These are phyloP conservation scores for Notamacropus eugenii DNA, from an alignment of 2,797 vertebrate genomes.

Conservation along the genomic window DNA sequence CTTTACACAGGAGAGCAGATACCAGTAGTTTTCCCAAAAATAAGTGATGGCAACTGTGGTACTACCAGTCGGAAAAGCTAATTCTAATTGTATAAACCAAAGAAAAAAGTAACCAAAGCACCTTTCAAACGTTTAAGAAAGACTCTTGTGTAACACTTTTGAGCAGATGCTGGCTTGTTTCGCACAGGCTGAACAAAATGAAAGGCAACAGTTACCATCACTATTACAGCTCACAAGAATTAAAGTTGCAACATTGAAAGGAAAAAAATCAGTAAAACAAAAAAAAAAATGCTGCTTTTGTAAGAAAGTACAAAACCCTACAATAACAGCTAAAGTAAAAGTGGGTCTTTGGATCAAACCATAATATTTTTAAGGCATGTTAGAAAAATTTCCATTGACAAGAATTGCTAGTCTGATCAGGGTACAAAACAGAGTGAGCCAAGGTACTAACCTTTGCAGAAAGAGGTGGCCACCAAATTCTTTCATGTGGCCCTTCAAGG, in stretches of 20 bases:
- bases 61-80: constrained; percentile 71
- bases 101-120: constrained; percentile 73
- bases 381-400: constrained; percentile 81
- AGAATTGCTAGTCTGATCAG: constrained; percentile 79
- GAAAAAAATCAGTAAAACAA: constrained; percentile 20
- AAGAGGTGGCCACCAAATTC: constrained; percentile 21
- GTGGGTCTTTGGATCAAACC: constrained; percentile 88
- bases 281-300: constrained; percentile 72
- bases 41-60: constrained; percentile 81
- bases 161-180: constrained; percentile 74
- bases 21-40: constrained; percentile 84
- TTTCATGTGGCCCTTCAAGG: constrained; percentile 8
- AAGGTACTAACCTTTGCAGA: constrained; percentile 56
- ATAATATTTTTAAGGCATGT: constrained; percentile 89
- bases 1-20: constrained; percentile 81
- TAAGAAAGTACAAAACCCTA: constrained; percentile 81
- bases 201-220: constrained; percentile 81
- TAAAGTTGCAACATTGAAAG: constrained; percentile 70
- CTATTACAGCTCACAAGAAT: constrained; percentile 81
- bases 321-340: constrained; percentile 83
- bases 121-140: constrained; percentile 66
- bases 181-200: constrained; percentile 57
- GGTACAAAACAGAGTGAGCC: constrained; percentile 77
- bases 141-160: constrained; percentile 66
- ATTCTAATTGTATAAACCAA: constrained; percentile 67